These are phyloP conservation scores for Xestia ashworthii DNA, from an alignment of 2,888 invertebrate genomes.

Conservation along the genomic window DNA sequence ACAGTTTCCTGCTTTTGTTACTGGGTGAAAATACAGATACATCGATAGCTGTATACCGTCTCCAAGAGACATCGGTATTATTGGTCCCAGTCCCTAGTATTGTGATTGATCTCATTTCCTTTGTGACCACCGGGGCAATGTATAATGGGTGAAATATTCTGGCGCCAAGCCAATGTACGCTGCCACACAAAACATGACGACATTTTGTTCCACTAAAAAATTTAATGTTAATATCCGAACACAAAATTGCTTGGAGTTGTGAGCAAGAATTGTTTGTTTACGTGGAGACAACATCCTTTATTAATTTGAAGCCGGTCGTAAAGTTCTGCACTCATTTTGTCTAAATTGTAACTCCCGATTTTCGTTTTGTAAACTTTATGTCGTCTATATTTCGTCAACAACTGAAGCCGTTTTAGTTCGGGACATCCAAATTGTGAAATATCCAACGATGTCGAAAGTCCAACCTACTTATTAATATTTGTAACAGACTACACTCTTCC, in stretches of 20 bases:
- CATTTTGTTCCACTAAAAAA: slow-evolving; percentile 74
- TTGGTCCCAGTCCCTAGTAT: slow-evolving; percentile 64
- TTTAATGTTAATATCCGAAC: slow-evolving; percentile 66
- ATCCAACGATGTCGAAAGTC: neutral
- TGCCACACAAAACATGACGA: slow-evolving; percentile 78
- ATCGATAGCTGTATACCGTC: slow-evolving; percentile 43
- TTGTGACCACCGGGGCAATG: slow-evolving; percentile 78
- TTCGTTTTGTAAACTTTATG: slow-evolving; percentile 12
- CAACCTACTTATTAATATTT: neutral
- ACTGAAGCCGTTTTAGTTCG: neutral
- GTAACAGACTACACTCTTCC: neutral
- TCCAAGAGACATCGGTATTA: slow-evolving; percentile 61
- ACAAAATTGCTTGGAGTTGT: slow-evolving; percentile 40
- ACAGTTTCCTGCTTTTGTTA: slow-evolving; percentile 44
- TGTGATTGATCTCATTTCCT: slow-evolving; percentile 84
- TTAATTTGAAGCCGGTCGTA: slow-evolving; percentile 25
- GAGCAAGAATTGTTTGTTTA: slow-evolving; percentile 48
- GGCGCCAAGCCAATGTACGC: slow-evolving; percentile 81
- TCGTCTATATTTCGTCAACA: neutral
- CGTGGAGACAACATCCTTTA: slow-evolving; percentile 25
- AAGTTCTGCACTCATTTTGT: slow-evolving; percentile 12
- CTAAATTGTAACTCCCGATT: neutral
- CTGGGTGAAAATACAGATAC: slow-evolving; percentile 33
- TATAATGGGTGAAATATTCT: slow-evolving; percentile 83
- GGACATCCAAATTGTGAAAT: slow-evolving; percentile 13